Evolutionary conservation across 2,113 vertebrate genomes (phyloP).

Genomic region (Heterocephalus glaber): DNA sequence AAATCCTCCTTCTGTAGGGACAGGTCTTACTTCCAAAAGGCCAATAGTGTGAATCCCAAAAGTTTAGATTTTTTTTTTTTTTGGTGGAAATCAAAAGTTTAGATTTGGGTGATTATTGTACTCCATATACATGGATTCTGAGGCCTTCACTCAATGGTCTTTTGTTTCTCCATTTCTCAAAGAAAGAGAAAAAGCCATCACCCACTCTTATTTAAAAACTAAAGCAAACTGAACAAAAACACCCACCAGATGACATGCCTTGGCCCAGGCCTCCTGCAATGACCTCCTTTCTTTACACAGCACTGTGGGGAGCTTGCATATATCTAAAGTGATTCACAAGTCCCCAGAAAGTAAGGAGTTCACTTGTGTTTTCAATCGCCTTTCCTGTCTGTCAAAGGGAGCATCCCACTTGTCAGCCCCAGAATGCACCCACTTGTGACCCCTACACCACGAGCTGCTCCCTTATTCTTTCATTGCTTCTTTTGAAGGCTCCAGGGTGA

Average conservation of each 20-base stretch:
- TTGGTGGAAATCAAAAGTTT: background rate
- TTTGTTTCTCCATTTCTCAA: constrained; percentile 66
- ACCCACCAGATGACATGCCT: constrained; percentile 61
- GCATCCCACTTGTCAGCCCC: background rate
- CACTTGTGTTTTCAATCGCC: background rate
- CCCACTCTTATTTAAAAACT: constrained; percentile 62
- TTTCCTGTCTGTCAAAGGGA: background rate
- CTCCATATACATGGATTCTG: background rate
- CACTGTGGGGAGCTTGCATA: background rate
- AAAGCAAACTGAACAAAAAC: constrained; percentile 53
- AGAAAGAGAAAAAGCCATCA: constrained; percentile 59
- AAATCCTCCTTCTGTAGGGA: background rate
- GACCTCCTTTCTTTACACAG: constrained; percentile 43
- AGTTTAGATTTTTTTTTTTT: background rate
- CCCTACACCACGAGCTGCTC: background rate
- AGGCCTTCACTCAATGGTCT: constrained; percentile 45
- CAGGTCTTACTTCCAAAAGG: background rate
- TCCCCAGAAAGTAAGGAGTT: constrained; percentile 38
- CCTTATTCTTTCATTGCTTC: background rate
- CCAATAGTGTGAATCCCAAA: background rate
- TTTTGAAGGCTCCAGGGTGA: constrained; percentile 11
- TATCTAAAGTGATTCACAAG: background rate
- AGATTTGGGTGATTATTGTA: background rate
- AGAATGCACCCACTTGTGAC: background rate
- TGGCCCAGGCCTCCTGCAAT: background rate